phyloP scores from a whole-genome alignment of 1,140 invertebrate species.

The Brachionus calyciflorus region DNA sequence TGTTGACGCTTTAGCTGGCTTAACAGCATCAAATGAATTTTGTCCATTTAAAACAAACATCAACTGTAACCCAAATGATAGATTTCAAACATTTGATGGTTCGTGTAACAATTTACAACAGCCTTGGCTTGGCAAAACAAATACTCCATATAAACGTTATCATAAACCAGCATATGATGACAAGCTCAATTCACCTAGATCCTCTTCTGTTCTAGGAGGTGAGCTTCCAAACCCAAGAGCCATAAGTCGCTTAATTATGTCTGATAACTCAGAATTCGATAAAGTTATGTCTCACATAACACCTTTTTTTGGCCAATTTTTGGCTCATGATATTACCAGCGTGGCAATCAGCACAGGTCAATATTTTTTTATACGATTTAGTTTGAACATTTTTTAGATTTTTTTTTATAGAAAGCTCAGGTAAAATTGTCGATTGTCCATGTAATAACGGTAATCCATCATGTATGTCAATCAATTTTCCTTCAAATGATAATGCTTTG shows the following conservation, averaged over 20 bases:
- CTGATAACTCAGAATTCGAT: constrained; percentile 16
- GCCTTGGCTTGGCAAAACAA: constrained; percentile 40
- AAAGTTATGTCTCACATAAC: background rate
- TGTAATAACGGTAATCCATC: background rate
- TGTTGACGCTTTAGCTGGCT: background rate
- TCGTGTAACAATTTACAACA: constrained; percentile 37
- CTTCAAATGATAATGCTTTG: background rate
- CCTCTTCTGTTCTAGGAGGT: background rate
- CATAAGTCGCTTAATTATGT: background rate
- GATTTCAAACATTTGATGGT: constrained; percentile 43
- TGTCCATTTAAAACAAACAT: constrained; percentile 43
- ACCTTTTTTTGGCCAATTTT: constrained; percentile 18
- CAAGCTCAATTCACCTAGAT: background rate
- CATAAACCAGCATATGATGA: constrained; percentile 38
- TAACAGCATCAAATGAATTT: constrained; percentile 30
- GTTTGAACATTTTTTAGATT: background rate
- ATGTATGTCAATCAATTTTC: constrained; percentile 2
- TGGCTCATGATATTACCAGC: background rate
- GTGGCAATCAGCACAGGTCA: background rate
- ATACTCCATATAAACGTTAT: constrained; percentile 37
- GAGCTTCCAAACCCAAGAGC: constrained; percentile 22
- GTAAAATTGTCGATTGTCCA: background rate
- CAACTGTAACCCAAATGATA: background rate
- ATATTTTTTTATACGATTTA: background rate
- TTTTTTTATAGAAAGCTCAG: background rate